Evolutionary conservation across 2,888 invertebrate genomes (phyloP).

Genomic region (Eilema griseolum): DNA sequence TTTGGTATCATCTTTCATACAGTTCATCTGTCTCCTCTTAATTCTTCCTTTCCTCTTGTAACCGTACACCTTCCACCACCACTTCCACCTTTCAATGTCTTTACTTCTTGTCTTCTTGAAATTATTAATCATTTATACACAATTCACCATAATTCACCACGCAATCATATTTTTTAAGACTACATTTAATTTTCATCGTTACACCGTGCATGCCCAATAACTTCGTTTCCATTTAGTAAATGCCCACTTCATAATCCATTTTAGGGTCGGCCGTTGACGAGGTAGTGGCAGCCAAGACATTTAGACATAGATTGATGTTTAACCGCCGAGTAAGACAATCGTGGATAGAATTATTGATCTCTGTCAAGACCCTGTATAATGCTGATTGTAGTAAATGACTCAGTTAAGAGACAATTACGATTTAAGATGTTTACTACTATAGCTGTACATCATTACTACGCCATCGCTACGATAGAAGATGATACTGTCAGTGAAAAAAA

Average conservation of each 20-base stretch:
- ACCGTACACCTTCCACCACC: too few species aligned
- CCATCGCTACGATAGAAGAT: neutral
- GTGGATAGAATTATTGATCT: slow-evolving; percentile 20
- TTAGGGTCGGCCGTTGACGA: slow-evolving; percentile 31
- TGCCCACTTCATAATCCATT: slow-evolving; percentile 24
- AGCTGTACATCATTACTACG: neutral
- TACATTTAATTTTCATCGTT: too few species aligned
- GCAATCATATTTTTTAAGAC: too few species aligned
- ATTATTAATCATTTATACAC: too few species aligned
- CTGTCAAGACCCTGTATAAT: slow-evolving; percentile 2
- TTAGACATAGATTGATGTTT: slow-evolving; percentile 48
- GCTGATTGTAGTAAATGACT: slow-evolving; percentile 14
- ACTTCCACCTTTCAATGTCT: too few species aligned
- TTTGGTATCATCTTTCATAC: too few species aligned
- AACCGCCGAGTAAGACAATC: slow-evolving; percentile 32
- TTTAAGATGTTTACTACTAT: neutral
- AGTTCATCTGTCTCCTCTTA: too few species aligned
- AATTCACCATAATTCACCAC: too few species aligned
- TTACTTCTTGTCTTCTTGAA: too few species aligned
- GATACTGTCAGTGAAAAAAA: neutral
- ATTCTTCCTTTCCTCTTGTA: too few species aligned
- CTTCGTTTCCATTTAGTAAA: slow-evolving; percentile 4
- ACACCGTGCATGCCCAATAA: neutral
- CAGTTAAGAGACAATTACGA: slow-evolving; percentile 4
- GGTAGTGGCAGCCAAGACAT: slow-evolving; percentile 30